Evolutionary conservation across 2,797 vertebrate genomes (phyloP).

Genomic region (Enteromius mattozi): DNA sequence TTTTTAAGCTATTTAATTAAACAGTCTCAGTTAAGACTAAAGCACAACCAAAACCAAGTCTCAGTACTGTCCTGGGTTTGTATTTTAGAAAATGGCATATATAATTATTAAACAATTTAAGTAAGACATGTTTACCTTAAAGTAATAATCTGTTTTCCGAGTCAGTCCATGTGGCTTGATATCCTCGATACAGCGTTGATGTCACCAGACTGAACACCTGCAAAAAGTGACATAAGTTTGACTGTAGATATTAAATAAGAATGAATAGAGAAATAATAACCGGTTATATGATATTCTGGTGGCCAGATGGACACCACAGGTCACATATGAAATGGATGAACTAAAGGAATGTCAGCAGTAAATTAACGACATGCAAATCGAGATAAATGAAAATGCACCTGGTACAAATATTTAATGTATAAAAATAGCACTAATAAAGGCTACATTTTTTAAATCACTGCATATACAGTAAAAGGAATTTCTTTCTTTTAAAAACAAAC

Average conservation of each 20-base stretch:
- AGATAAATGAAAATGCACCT: background rate
- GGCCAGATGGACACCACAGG: background rate
- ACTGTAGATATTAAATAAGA: background rate
- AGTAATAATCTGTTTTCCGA: background rate
- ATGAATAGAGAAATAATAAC: background rate
- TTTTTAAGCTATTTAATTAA: no score
- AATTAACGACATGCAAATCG: constrained; percentile 11
- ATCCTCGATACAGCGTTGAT: background rate
- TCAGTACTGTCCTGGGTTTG: background rate
- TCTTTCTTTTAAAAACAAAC: background rate
- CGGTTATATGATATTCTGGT: background rate
- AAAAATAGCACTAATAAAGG: background rate
- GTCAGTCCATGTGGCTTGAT: background rate
- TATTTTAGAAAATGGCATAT: background rate
- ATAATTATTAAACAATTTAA: background rate
- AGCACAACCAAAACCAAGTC: background rate
- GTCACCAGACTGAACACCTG: background rate
- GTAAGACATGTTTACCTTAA: background rate
- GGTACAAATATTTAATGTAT: background rate
- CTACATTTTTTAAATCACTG: background rate
- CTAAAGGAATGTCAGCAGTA: background rate
- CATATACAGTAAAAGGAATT: background rate
- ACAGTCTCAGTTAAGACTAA: background rate
- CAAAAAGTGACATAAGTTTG: background rate
- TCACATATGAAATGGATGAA: background rate